Base-by-base conservation (phyloP, 2,797 vertebrate species). In the Epinephelus malabaricus region DNA sequence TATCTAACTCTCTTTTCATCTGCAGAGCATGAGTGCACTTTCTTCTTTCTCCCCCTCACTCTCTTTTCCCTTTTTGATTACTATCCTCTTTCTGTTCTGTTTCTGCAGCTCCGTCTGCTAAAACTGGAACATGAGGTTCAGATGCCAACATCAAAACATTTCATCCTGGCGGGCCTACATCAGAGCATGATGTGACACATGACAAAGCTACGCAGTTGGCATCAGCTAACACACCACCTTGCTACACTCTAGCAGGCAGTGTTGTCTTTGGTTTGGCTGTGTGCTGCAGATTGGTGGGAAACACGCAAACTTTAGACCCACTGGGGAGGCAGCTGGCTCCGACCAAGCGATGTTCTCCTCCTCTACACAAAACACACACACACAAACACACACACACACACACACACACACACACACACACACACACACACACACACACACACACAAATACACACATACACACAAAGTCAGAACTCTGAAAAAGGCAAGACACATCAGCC, bases 271-370 rank as follows among this genome's bases (percentile, higher is more conserved):
- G 62, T 83, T 82, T 78, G 82, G 69, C 84, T 69, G 49, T 70
- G 73, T 56, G 68, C 63, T 83, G 82, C 73, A 86, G 83, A 85
- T 82, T 76, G 90, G 92, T 93, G 91, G 92, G 91, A 94, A 93
- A 90, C 87, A 88, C 2, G 85, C 85, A 93, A 92, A 91, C 86
- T 91, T 88, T 91, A 90, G 76, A 86, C 76, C 87, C 89, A 87
- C 84, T 86, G 78, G 92, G 91, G 83, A 90, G 84, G 75, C 88
- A 89, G 80, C 88, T 90, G 91, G 90, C 85, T 90, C 88, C 21
- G 30, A 79, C 70, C 79, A 63, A 83, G 81, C 73, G 40, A 76
- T 80, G 78, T 85, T 85, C 78, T 88, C 45, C 65, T 85, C 70
- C 23, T 83, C 68, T 5, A 49, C 45, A 60, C 58, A 50, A 27